phyloP scores from a whole-genome alignment of 2,113 vertebrate species.

The Bothrops jararaca region DNA sequence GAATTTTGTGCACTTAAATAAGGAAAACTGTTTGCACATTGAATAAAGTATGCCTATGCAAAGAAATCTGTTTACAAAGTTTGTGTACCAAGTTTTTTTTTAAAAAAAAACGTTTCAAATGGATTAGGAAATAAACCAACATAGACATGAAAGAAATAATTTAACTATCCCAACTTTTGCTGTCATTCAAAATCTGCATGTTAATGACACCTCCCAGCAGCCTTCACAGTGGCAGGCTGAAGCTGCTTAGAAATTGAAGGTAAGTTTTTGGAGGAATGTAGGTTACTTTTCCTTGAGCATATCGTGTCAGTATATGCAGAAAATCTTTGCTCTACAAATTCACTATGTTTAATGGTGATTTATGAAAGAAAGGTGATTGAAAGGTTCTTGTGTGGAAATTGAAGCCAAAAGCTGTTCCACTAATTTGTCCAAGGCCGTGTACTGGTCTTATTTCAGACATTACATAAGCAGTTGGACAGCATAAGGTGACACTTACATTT shows the following conservation, averaged over 20 bases:
- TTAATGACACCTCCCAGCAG: not conserved
- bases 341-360: not conserved
- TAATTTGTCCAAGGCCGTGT: not conserved
- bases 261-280: not conserved
- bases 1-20: not conserved
- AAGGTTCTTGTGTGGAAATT: not conserved
- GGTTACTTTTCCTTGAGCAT: not conserved
- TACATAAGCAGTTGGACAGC: slow-evolving; percentile 9
- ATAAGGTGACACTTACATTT: slow-evolving; percentile 17
- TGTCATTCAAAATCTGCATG: not conserved
- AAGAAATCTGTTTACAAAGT: not conserved
- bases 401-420: slow-evolving; percentile 1
- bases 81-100: not conserved
- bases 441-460: slow-evolving; percentile 1
- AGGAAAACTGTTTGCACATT: not conserved
- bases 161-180: not conserved
- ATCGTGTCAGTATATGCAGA: not conserved
- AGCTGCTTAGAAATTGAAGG: not conserved
- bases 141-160: not conserved
- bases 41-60: not conserved
- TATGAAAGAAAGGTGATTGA: not conserved
- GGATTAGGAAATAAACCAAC: not conserved
- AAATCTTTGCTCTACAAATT: not conserved
- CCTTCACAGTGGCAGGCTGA: not conserved
- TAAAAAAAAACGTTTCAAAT: not conserved